Conservation (phyloP, 2,113 vertebrate species). For the Turdus rufiventris region DNA sequence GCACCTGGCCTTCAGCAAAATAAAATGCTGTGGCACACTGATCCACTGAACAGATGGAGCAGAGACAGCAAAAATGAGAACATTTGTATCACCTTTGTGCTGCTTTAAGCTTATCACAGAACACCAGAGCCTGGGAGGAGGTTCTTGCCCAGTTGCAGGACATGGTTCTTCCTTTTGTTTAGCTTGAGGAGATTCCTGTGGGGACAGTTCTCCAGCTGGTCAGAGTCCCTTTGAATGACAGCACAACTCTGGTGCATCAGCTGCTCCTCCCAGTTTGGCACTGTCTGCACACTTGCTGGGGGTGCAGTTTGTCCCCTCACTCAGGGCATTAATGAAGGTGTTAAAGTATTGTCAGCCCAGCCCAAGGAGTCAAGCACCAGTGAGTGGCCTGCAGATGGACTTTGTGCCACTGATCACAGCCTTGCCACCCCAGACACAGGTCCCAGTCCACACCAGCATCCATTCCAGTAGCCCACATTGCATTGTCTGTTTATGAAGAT, state of each 20-base stretch:
- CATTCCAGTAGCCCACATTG: neutral
- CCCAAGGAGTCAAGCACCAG: no score
- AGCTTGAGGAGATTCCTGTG: neutral
- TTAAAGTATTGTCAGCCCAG: neutral
- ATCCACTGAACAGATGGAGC: neutral
- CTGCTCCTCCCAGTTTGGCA: neutral
- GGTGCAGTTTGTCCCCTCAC: neutral
- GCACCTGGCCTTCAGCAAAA: neutral
- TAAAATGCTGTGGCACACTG: neutral
- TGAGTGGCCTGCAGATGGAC: no score
- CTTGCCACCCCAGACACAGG: neutral
- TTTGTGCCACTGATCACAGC: neutral
- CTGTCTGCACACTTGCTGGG: neutral
- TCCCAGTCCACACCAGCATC: neutral
- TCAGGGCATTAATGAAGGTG: neutral
- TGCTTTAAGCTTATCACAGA: neutral
- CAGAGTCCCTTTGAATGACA: neutral
- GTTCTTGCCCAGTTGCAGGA: neutral
- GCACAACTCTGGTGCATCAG: neutral
- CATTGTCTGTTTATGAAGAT: neutral
- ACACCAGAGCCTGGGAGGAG: neutral
- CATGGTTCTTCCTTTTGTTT: neutral
- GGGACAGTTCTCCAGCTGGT: neutral
- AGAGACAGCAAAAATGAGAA: neutral
- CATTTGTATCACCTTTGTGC: neutral